Evolutionary conservation across 2,113 vertebrate species (phyloP).

Genomic region (Trichechus manatus): DNA sequence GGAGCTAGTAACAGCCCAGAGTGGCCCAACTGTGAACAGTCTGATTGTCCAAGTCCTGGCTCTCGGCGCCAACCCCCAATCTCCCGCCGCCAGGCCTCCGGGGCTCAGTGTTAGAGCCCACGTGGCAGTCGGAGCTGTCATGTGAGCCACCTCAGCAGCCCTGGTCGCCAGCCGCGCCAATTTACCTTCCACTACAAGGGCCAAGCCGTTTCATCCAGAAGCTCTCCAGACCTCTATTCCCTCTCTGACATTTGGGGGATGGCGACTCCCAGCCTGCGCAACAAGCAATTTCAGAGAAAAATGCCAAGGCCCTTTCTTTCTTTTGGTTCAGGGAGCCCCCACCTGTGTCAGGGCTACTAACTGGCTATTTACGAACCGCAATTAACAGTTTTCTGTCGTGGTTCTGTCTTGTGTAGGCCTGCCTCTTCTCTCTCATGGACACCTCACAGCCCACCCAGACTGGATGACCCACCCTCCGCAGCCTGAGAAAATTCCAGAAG

Average conservation of each 20-base stretch:
- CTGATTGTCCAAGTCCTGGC: constrained; percentile 53
- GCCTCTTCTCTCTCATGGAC: neutral
- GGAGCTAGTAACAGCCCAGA: constrained; percentile 16
- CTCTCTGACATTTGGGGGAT: constrained; percentile 25
- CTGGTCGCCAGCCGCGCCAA: constrained; percentile 37
- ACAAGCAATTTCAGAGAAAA: constrained; percentile 26
- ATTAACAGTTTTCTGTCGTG: neutral
- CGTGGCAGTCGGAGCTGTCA: constrained; percentile 65
- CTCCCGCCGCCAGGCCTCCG: constrained; percentile 54
- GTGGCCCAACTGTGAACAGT: constrained; percentile 34
- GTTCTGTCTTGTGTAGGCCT: neutral
- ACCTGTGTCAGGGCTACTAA: neutral
- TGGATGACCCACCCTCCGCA: neutral
- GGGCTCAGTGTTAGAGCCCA: constrained; percentile 61
- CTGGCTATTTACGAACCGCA: neutral
- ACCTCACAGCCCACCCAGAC: neutral
- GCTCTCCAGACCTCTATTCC: constrained; percentile 56
- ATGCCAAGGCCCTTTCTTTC: constrained; percentile 17
- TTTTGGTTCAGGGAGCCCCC: neutral
- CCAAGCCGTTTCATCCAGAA: constrained; percentile 47
- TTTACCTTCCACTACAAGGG: constrained; percentile 49
- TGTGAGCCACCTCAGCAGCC: constrained; percentile 54
- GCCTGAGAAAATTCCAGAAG: neutral
- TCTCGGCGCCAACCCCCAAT: constrained; percentile 13
- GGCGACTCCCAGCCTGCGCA: neutral